Conservation (phyloP, 2,113 vertebrate genomes). For the Mormoops blainvillei region DNA sequence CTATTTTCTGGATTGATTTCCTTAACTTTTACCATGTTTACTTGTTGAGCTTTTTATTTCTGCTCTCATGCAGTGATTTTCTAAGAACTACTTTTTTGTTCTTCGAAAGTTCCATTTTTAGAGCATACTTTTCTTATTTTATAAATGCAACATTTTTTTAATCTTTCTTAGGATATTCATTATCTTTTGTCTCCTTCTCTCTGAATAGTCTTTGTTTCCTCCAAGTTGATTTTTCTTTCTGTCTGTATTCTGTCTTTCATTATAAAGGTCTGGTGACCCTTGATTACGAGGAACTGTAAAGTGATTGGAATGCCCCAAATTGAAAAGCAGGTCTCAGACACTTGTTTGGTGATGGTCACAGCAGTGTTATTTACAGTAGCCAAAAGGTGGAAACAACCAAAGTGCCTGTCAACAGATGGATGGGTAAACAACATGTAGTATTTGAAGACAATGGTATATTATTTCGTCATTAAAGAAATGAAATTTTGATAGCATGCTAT, state of each 20-base stretch:
- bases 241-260: neutral
- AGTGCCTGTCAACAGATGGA: neutral
- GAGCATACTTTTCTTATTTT: neutral
- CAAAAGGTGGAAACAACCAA: neutral
- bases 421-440: neutral
- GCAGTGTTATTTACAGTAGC: neutral
- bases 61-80: neutral
- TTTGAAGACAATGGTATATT: neutral
- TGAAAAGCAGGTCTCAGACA: neutral
- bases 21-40: neutral
- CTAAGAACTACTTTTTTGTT: neutral
- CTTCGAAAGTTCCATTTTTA: neutral
- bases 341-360: neutral
- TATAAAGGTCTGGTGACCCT: neutral
- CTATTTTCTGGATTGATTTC: neutral
- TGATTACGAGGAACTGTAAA: neutral
- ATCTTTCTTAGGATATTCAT: neutral
- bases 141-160: neutral
- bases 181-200: neutral
- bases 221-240: neutral
- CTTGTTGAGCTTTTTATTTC: neutral
- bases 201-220: neutral
- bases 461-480: neutral
- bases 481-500: neutral
- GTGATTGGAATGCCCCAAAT: neutral